Base-by-base conservation (phyloP, 2,797 vertebrate genomes). In the Aeoliscus strigatus region DNA sequence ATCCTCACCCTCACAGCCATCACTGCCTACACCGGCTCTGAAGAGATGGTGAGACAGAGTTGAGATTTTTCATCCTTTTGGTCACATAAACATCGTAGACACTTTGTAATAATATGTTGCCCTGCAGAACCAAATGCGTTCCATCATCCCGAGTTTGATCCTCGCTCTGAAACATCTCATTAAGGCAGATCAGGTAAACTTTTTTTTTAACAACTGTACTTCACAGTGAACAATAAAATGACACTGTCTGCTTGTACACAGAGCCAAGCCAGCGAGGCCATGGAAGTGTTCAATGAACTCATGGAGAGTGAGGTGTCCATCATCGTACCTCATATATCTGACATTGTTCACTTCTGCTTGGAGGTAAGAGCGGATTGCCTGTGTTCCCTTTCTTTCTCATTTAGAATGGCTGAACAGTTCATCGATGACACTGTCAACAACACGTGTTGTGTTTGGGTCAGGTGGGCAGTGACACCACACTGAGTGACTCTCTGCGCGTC, bases 281-380 rank as follows among this genome's bases (percentile, higher is more conserved):
- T 96, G 87, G 93, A 95, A 69, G 89, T 91, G 29, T 86, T 94
- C 23, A 91, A 93, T 65, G 92, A 93, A 67, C 80, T 96, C 30
- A 87, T 94, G 79, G 92, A 94, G 74, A 91, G 89, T 1, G 90
- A 94, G 37, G 79, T 93, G 31, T 89, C 92, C 9, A 82, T 95
- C 54, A 77, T 95, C 1, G 86, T 89, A 3, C 90, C 90, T 4
- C 83, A 93, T 52, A 63, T 94, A 12, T 29, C 87, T 1, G 89
- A 90, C 3, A 85, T 94, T 9, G 87, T 96, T 39, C 60, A 45
- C 10, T 94, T 94, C 76, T 93, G 86, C 61, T 56, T 94, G 52
- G 90, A 92, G 90, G 93, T 96, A 31, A 55, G 77, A 34, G 5
- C 14, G 9, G 2, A 49, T 40, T 13, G 10, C 8, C 6, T 6